A percentile compares a stretch with the other conserved stretches of the same genome.
Conservation (phyloP, 2,888 invertebrate species). For the Nomada goodeniana region DNA sequence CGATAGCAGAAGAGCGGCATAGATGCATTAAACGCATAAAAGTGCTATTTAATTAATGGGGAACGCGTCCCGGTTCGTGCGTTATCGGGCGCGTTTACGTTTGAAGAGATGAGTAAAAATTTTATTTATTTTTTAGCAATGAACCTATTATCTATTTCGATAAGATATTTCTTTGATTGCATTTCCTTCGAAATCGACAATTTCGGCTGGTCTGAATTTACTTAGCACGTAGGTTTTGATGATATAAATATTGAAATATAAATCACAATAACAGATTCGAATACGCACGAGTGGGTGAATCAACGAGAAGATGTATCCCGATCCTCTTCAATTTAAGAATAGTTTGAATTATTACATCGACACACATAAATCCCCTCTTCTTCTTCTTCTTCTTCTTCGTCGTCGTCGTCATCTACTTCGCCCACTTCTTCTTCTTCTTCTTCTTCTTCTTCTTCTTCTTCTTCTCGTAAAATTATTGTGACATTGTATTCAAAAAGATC, state of each 20-base stretch:
- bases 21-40: slow-evolving; percentile 65
- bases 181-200: slow-evolving; percentile 76
- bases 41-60: slow-evolving; percentile 76
- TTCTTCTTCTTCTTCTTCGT: background rate
- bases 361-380: background rate
- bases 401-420: background rate
- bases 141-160: slow-evolving; percentile 77
- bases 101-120: slow-evolving; percentile 70
- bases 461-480: slow-evolving; percentile 14
- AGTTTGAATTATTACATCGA: slow-evolving; percentile 40
- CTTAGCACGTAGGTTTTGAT: slow-evolving; percentile 79
- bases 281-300: slow-evolving; percentile 61
- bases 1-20: slow-evolving; percentile 45
- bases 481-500: background rate
- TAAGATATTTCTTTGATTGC: slow-evolving; percentile 72
- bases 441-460: slow-evolving; percentile 3
- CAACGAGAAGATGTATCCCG: slow-evolving; percentile 54
- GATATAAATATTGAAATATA: slow-evolving; percentile 66
- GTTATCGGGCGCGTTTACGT: slow-evolving; percentile 55
- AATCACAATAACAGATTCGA: slow-evolving; percentile 68
- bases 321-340: slow-evolving; percentile 61
- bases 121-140: slow-evolving; percentile 81
- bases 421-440: slow-evolving; percentile 2
- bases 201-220: slow-evolving; percentile 84
- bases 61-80: slow-evolving; percentile 61